Conservation (phyloP, 2,113 vertebrate species). For the Anser cygnoides region DNA sequence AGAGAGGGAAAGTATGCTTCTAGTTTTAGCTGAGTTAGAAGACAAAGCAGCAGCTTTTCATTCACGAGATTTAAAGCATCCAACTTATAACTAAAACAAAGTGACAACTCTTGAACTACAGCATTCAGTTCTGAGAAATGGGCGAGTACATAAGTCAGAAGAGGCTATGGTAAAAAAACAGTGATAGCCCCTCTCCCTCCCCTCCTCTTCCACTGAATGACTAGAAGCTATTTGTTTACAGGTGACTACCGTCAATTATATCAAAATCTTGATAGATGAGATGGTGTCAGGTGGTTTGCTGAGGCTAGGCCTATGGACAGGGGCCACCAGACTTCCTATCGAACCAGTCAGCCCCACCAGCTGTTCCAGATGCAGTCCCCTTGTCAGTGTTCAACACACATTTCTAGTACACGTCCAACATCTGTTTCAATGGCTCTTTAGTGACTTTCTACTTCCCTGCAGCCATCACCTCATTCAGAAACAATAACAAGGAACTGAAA, state of each 20-base stretch:
- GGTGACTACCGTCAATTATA: neutral
- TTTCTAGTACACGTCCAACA: neutral
- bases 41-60: neutral
- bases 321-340: neutral
- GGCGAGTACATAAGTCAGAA: neutral
- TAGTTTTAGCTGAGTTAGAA: neutral
- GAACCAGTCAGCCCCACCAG: neutral
- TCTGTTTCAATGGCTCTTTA: neutral
- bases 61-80: neutral
- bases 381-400: neutral
- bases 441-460: neutral
- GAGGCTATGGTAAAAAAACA: neutral
- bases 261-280: neutral
- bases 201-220: neutral
- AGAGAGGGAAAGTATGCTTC: neutral
- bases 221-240: neutral
- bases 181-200: neutral
- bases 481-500: neutral
- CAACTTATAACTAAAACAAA: neutral
- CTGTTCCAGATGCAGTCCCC: neutral
- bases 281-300: neutral
- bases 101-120: neutral
- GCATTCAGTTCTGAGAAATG: neutral
- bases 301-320: neutral
- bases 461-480: neutral